phyloP scores from a whole-genome alignment of 2,888 invertebrate genomes.

The Melieria picta region DNA sequence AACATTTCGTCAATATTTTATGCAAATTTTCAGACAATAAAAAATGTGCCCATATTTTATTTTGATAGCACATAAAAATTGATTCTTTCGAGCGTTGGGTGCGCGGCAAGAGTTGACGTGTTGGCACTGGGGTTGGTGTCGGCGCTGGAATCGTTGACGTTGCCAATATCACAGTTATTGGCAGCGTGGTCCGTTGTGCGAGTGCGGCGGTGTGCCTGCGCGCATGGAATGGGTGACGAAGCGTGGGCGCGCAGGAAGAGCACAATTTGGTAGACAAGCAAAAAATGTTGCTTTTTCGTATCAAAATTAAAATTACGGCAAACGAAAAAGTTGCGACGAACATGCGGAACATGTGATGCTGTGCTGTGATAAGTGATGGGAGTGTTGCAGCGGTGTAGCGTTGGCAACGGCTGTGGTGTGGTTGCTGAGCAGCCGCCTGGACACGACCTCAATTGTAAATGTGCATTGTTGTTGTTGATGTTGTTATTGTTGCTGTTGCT shows the following conservation, averaged over 20 bases:
- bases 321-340: neutral
- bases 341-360: neutral
- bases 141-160: too few species aligned
- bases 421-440: slow-evolving; percentile 42
- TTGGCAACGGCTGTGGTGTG: slow-evolving; percentile 15
- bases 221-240: too few species aligned
- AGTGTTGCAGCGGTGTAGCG: neutral
- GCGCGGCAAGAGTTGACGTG: too few species aligned
- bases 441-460: slow-evolving; percentile 56
- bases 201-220: too few species aligned
- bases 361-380: slow-evolving; percentile 17
- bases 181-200: too few species aligned
- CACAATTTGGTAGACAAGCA: slow-evolving; percentile 30
- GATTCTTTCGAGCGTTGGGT: too few species aligned
- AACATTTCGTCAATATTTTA: slow-evolving; percentile 56
- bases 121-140: too few species aligned
- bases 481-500: slow-evolving; percentile 11
- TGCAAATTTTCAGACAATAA: slow-evolving; percentile 60
- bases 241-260: too few species aligned
- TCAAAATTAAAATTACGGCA: neutral
- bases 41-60: slow-evolving; percentile 42
- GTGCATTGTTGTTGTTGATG: slow-evolving; percentile 27
- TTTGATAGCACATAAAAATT: slow-evolving; percentile 50
- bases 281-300: slow-evolving; percentile 9
- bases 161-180: too few species aligned